Evolutionary conservation across 2,888 invertebrate genomes (phyloP), one percentile per base, ranked within the genome.

Genomic region (Himalopsyche tibetana): DNA sequence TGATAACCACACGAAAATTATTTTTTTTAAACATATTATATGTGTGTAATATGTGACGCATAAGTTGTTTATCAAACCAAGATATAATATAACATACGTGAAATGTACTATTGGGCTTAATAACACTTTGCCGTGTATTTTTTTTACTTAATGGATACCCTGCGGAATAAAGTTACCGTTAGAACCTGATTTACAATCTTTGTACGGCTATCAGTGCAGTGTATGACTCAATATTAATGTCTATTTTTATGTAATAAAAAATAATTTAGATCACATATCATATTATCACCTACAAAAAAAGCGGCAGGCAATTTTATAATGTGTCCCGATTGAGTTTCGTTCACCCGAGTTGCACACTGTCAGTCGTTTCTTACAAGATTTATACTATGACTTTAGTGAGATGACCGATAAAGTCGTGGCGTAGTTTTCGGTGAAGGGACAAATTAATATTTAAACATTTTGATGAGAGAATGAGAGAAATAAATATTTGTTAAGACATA

Each of bases 251-350:
- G 63, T 63, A 63, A 63, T 63, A 63, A 63, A 63, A 63, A 63
- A 63, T 63, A 63, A 63, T 63, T 63, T 63, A 63, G 63, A 63
- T 63, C 63, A 63, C 63, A 63, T 63, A 63, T 63, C 63, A 28
- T 63, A 63, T 63, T 63, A 63, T 63, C 63, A 63, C 63, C 11
- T 63, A 63, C 63, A 28, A 63, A 63, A 55, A 63, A 63, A 63
- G 63, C 63, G 19, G 63, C 63, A 9, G 63, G 63, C 63, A 9
- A 63, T 63, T 63, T 63, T 63, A 63, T 63, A 63, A 63, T 63
- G 63, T 63, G 63, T 63, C 19, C 63, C 63, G 28, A 19, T 63
- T 63, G 63, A 28, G 63, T 63, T 63, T 63, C 63, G 63, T 63
- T 63, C 19, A 63, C 63, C 63, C 63, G 63, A 63, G 63, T 63